Percentiles rank a stretch among this genome's conserved stretches.
Evolutionary conservation across 1,140 invertebrate genomes (phyloP).

Genomic region (Drosophila repleta): DNA sequence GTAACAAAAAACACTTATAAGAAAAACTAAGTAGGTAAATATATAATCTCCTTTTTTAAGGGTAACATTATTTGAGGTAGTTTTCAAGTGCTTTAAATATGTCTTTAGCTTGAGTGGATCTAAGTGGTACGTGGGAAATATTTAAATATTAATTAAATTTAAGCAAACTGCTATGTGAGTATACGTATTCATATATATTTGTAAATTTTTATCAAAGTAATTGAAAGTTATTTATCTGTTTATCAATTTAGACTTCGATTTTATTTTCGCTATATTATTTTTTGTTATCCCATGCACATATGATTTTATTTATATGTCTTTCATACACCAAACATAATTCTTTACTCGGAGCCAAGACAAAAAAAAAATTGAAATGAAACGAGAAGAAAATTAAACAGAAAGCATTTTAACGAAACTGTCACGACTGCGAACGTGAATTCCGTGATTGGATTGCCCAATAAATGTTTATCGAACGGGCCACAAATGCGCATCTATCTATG

Average conservation of each 20-base stretch:
- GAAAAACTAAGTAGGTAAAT: too few species aligned
- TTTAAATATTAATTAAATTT: too few species aligned
- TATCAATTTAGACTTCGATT: constrained; percentile 30
- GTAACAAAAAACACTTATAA: too few species aligned
- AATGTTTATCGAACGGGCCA: constrained; percentile 75
- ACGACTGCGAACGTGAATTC: constrained; percentile 73
- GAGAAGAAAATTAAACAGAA: constrained; percentile 63
- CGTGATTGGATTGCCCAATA: constrained; percentile 81
- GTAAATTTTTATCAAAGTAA: too few species aligned
- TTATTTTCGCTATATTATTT: constrained; percentile 24
- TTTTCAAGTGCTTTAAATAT: too few species aligned
- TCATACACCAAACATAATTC: constrained; percentile 63
- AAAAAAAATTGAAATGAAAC: constrained; percentile 29
- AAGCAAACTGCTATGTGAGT: too few species aligned
- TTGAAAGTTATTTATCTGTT: neutral
- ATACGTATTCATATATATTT: too few species aligned
- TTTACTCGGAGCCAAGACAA: constrained; percentile 26
- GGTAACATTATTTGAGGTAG: too few species aligned
- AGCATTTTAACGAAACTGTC: constrained; percentile 78
- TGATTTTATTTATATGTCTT: constrained; percentile 55
- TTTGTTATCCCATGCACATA: constrained; percentile 39
- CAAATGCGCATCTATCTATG: constrained; percentile 68
- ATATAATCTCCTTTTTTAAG: too few species aligned
- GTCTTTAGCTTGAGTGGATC: too few species aligned
- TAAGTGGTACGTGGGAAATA: too few species aligned